Evolutionary conservation across 1,140 invertebrate genomes (phyloP), one percentile per base, ranked within the genome.

Genomic region (Ceratina australensis): DNA sequence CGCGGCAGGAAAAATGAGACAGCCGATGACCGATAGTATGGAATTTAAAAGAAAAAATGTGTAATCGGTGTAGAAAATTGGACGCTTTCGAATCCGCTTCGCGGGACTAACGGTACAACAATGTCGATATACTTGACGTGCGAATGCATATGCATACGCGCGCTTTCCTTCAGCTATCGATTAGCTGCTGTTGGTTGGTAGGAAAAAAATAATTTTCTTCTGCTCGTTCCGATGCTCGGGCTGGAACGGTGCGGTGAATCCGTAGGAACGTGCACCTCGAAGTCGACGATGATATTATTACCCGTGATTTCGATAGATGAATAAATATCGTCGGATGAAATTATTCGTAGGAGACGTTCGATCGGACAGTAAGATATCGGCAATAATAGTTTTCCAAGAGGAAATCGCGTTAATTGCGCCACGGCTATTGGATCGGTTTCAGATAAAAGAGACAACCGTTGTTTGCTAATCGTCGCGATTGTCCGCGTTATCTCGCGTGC

Each of bases 21-120:
- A 8, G 5, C 33, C 33, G 33, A 4, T 61, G 26, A n/a, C 33
- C 54, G 20, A 18, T 24, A 26, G 7, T 54, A 26, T 22, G 52
- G 16, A 71, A 24, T n/a, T 33, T 57, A 42, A 42, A 0, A 16
- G 0, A 42, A 59, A 71, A 67, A 54, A 24, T 47, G 12, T 61
- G n/a, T 47, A 61, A 77, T 77, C 57, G 20, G 10, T 24, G 26
- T 49, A 71, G 57, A 61, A 71, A 77, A 77, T 77, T 77, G 47
- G 24, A 54, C 24, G 73, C 66, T 76, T 76, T 76, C 66, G 73
- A n/a, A 50, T 42, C 47, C 26, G 15, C 54, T 64, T 49, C 15
- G 15, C n/a, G 8, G 15, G 15, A 49, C 12, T 69, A 76, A 75
- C 73, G 73, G 73, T 59, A 59, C 33, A 59, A 18, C 24, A 50